These are phyloP conservation scores for Australoheros scitulus DNA, from an alignment of 2,113 vertebrate genomes.

Conservation along the genomic window DNA sequence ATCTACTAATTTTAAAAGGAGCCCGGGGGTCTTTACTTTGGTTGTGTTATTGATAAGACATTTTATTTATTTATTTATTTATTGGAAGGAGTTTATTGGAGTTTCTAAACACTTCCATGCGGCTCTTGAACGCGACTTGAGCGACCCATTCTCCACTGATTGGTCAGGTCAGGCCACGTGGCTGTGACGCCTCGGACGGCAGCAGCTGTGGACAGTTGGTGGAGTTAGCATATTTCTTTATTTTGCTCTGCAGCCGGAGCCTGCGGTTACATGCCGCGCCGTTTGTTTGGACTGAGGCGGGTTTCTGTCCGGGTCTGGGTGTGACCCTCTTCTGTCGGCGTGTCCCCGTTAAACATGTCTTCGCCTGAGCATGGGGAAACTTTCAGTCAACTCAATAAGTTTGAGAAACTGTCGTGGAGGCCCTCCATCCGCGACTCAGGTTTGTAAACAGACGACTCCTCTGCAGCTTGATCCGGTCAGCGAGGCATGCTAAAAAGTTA, in stretches of 20 bases:
- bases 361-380: conserved; percentile 42
- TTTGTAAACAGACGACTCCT: conserved; percentile 75
- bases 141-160: conserved; percentile 31
- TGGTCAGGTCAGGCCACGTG: conserved; percentile 58
- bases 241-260: not conserved
- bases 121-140: conserved; percentile 41
- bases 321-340: conserved; percentile 1
- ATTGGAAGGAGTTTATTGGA: not conserved
- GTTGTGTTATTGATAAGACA: too few relatives aligned
- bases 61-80: too few relatives aligned
- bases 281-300: not conserved
- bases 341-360: conserved; percentile 62
- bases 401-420: conserved; percentile 89
- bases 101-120: not conserved
- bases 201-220: conserved; percentile 30
- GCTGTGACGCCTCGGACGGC: conserved; percentile 34
- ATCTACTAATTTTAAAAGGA: too few relatives aligned
- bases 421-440: conserved; percentile 82
- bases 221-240: conserved; percentile 3
- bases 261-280: conserved; percentile 5
- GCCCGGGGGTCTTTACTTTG: too few relatives aligned
- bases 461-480: not conserved
- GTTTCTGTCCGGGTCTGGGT: conserved; percentile 8
- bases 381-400: conserved; percentile 75
- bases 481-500: not conserved